Percentiles rank a stretch among this genome's conserved stretches.
Conservation (phyloP, 1,140 invertebrate species). For the Phocides pigmalion region DNA sequence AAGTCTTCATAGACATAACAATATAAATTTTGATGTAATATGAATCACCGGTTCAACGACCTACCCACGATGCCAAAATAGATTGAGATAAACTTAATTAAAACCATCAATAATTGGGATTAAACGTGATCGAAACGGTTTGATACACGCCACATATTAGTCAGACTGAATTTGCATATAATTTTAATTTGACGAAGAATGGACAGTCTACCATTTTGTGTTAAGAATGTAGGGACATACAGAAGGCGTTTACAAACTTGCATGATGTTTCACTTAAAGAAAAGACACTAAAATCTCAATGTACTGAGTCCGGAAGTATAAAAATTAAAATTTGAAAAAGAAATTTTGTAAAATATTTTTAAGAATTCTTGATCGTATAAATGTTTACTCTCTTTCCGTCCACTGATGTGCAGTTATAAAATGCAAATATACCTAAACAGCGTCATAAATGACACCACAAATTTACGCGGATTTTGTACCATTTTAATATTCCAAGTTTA, state of each 20-base stretch:
- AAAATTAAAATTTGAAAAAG: too few relatives aligned
- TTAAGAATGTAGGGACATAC: background rate
- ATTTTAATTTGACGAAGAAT: constrained; percentile 69
- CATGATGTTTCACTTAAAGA: background rate
- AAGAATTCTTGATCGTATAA: too few relatives aligned
- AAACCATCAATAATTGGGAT: constrained; percentile 67
- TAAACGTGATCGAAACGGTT: constrained; percentile 57
- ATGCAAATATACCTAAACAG: background rate
- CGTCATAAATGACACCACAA: background rate
- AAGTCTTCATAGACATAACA: constrained; percentile 1
- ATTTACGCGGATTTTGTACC: background rate
- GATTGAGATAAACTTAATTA: constrained; percentile 68
- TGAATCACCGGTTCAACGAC: constrained; percentile 62
- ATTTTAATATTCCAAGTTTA: background rate
- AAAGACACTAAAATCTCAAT: background rate
- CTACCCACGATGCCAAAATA: constrained; percentile 57
- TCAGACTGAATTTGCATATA: constrained; percentile 69
- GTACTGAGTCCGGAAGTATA: too few relatives aligned
- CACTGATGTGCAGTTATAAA: background rate
- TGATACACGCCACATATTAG: constrained; percentile 52
- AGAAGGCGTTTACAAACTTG: too few relatives aligned
- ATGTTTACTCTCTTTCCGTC: too few relatives aligned
- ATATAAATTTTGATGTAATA: constrained; percentile 42
- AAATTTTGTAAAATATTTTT: too few relatives aligned
- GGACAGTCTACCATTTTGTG: constrained; percentile 7